Evolutionary conservation across 2,888 invertebrate genomes (phyloP), one percentile per base, ranked within the genome.

Genomic region (Poecilobothrus nobilitatus): DNA sequence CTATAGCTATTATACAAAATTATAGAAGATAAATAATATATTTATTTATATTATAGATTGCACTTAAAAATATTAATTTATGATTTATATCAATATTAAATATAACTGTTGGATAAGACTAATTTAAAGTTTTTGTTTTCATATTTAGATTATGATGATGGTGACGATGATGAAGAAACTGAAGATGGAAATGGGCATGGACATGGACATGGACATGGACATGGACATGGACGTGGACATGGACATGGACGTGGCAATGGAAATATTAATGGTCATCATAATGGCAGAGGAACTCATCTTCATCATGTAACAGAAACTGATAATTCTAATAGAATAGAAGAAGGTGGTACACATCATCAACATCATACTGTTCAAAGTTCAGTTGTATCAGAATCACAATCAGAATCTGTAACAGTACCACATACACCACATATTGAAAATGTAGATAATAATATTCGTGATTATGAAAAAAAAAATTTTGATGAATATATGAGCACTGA

Each of bases 361-460:
- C 27, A 27, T 27, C 27, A 27, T 27, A 5, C 27, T 27, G 2
- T 5, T 27, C 27, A 27, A 2, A 5, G 27, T 27, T 4, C 27
- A 27, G 27, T 27, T 27, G 27, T 27, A 27, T 27, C 27, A 4
- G 27, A 27, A 27, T 27, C 27, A 27, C 27, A 27, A 4, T 27
- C 27, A 63, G 68, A 34, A 18, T 41, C 62, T 21, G 69, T 68
- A 12, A 68, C 27, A 65, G 67, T 62, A 33, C 69, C 67, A 27
- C 27, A 72, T 33, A 61, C 68, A 34, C 64, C 64, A 44, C 70
- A 72, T 41, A 68, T 70, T 27, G 71, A 67, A 0, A 77, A 78
- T 0, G 76, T 76, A 18, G 72, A 75, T 4, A 76, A 73, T 69
- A 73, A 74, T 67, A 72, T 73, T 18, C 74, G 74, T 4, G 74